Conservation (phyloP, 2,113 vertebrate genomes). For the Burhinus bistriatus region DNA sequence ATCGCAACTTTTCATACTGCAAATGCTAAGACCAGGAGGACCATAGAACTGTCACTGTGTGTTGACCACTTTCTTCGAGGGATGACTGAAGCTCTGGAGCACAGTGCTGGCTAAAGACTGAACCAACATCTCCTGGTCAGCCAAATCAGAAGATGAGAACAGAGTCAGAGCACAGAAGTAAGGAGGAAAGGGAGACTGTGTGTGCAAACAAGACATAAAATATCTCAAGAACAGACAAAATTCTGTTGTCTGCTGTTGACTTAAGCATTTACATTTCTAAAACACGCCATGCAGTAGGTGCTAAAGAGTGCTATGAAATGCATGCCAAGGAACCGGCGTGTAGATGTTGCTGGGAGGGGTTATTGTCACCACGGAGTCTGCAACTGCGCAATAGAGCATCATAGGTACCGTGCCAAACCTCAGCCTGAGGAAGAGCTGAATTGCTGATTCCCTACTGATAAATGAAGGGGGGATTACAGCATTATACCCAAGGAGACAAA, state of each 20-base stretch:
- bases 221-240: background rate
- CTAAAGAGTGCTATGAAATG: background rate
- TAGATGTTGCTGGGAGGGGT: background rate
- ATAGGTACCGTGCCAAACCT: background rate
- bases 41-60: background rate
- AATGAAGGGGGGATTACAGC: background rate
- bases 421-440: background rate
- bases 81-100: background rate
- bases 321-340: background rate
- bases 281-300: background rate
- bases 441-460: background rate
- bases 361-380: background rate
- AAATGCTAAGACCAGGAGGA: background rate
- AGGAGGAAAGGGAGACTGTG: background rate
- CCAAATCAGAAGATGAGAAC: background rate
- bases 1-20: background rate
- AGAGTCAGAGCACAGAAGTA: background rate
- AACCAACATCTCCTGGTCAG: background rate
- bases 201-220: background rate
- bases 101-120: background rate
- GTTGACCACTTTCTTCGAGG: background rate
- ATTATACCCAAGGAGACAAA: background rate
- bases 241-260: background rate
- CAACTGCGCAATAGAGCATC: background rate
- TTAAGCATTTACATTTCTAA: background rate